Evolutionary conservation across 2,888 invertebrate genomes (phyloP).

Genomic region (Himalopsyche kuldschensis): DNA sequence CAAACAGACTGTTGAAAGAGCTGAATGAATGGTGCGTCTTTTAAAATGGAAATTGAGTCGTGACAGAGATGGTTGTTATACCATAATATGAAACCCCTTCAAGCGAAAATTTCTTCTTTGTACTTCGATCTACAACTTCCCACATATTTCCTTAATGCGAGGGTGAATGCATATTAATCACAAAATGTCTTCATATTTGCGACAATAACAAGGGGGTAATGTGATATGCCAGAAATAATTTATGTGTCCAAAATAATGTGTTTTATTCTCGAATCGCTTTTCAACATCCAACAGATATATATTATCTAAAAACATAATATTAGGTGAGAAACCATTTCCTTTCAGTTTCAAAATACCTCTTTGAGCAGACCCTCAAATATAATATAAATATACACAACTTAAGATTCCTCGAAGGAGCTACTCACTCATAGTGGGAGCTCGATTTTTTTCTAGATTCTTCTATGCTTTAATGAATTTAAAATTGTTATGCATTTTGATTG

Average conservation of each 20-base stretch:
- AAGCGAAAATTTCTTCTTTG: neutral
- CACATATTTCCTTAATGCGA: neutral
- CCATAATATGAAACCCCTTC: neutral
- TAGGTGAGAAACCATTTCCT: too few species aligned
- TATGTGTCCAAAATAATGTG: neutral
- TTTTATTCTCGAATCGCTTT: too few species aligned
- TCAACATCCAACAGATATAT: too few species aligned
- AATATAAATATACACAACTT: too few species aligned
- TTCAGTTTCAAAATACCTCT: too few species aligned
- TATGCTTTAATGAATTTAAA: too few species aligned
- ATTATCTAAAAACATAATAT: too few species aligned
- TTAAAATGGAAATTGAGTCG: neutral
- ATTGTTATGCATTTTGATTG: too few species aligned
- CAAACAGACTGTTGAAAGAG: neutral
- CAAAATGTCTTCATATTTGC: neutral
- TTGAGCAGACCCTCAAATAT: too few species aligned
- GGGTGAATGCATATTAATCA: neutral
- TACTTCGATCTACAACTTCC: neutral
- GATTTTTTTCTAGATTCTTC: too few species aligned
- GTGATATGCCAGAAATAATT: neutral
- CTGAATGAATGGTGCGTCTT: neutral
- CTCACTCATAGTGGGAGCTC: too few species aligned
- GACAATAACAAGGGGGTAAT: neutral
- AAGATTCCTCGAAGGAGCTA: too few species aligned
- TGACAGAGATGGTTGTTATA: neutral